Conservation (phyloP, 2,797 vertebrate species). For the Rhynchonycteris naso region DNA sequence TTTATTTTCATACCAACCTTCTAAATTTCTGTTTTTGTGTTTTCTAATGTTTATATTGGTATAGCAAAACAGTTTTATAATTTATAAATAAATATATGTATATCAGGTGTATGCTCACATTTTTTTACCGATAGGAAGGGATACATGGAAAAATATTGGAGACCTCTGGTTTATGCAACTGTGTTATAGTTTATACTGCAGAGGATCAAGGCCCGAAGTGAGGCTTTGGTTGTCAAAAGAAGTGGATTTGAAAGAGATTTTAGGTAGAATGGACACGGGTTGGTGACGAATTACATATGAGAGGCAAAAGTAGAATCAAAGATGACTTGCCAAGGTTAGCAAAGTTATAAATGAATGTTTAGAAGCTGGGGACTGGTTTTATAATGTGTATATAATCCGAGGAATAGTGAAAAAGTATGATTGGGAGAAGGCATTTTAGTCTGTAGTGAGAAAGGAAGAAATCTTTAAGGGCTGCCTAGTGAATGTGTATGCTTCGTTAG, state of each 20-base stretch:
- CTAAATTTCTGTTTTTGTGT: constrained; percentile 25
- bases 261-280: constrained; percentile 36
- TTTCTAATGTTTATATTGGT: constrained; percentile 25
- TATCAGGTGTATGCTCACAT: not conserved
- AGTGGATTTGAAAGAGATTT: constrained; percentile 42
- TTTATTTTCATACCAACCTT: constrained; percentile 24
- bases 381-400: constrained; percentile 35
- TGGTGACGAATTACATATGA: constrained; percentile 19
- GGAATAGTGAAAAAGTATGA: constrained; percentile 51
- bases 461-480: not conserved
- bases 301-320: constrained; percentile 45
- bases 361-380: constrained; percentile 11
- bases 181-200: not conserved
- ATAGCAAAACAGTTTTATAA: not conserved
- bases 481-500: not conserved
- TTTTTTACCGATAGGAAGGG: constrained; percentile 35
- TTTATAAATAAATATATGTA: not conserved
- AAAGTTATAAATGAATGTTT: constrained; percentile 42
- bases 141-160: not conserved
- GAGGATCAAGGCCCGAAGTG: constrained; percentile 23
- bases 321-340: constrained; percentile 47
- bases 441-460: constrained; percentile 27
- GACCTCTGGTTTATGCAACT: constrained; percentile 17
- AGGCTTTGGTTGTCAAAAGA: constrained; percentile 53
- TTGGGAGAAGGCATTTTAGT: constrained; percentile 57